Conservation (phyloP, 2,113 vertebrate genomes). For the Tichodroma muraria region DNA sequence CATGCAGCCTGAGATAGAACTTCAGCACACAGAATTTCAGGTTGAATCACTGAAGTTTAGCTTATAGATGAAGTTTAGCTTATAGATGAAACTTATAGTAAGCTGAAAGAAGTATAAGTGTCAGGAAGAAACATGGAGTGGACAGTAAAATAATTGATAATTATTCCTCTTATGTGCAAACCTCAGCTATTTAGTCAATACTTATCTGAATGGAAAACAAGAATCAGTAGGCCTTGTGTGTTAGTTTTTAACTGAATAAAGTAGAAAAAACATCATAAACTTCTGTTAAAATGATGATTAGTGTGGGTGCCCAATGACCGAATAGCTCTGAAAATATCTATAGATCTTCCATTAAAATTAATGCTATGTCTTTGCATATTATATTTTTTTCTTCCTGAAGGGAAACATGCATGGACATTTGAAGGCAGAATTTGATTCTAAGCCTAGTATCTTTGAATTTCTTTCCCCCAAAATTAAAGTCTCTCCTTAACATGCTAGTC, state of each 20-base stretch:
- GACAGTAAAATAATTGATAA: not conserved
- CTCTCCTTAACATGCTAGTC: constrained; percentile 8
- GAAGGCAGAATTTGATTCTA: not conserved
- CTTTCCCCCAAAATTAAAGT: not conserved
- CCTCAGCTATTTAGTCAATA: not conserved
- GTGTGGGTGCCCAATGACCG: not conserved
- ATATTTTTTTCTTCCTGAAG: not conserved
- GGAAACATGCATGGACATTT: not conserved
- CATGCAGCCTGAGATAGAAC: not conserved
- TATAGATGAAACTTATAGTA: not conserved
- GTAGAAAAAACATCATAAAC: not conserved
- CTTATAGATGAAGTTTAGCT: not conserved
- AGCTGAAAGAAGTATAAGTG: not conserved
- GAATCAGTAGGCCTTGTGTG: not conserved
- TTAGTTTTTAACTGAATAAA: not conserved
- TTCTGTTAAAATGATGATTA: not conserved
- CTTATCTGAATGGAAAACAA: not conserved
- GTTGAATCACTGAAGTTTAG: not conserved
- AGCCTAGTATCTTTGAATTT: not conserved
- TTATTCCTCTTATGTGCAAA: not conserved
- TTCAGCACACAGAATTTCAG: not conserved
- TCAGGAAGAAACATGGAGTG: not conserved
- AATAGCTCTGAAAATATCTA: not conserved
- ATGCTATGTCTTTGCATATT: not conserved
- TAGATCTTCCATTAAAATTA: not conserved